Conservation (phyloP, 92 coral and sea anemone species). For the Montipora capitata region DNA sequence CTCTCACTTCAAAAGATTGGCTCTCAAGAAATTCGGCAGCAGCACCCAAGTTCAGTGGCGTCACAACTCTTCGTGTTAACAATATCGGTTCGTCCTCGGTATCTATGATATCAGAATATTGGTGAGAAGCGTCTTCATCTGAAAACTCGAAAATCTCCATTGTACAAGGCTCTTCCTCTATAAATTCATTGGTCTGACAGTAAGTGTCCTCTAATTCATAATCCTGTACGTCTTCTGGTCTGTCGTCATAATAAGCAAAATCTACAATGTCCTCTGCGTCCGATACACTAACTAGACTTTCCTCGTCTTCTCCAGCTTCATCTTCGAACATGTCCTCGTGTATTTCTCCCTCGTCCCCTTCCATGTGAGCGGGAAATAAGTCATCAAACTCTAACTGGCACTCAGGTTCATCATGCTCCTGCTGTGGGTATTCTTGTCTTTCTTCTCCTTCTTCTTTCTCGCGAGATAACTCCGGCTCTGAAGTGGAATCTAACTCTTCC, state of each 20-base stretch:
- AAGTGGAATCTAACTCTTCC: constrained; percentile 47
- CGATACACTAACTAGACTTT: constrained; percentile 81
- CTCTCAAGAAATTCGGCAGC: constrained; percentile 11
- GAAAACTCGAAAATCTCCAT: constrained; percentile 39
- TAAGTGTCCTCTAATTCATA: constrained; percentile 4
- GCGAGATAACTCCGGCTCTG: constrained; percentile 19
- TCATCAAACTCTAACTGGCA: constrained; percentile 92
- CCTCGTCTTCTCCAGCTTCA: constrained; percentile 79
- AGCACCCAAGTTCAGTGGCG: constrained; percentile 15
- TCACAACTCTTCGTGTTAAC: not conserved
- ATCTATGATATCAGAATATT: constrained; percentile 42
- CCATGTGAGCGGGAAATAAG: constrained; percentile 90
- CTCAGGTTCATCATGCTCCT: constrained; percentile 71
- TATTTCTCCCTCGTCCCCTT: constrained; percentile 68
- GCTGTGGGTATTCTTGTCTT: not conserved
- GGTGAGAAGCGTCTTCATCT: constrained; percentile 41
- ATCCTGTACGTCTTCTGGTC: constrained; percentile 14
- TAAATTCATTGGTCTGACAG: constrained; percentile 18
- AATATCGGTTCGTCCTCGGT: constrained; percentile 8
- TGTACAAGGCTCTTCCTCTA: constrained; percentile 11
- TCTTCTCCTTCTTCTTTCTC: constrained; percentile 22
- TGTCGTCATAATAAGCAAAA: constrained; percentile 7
- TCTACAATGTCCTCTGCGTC: constrained; percentile 75
- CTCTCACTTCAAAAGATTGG: constrained; percentile 16
- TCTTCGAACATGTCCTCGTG: constrained; percentile 79